phyloP scores from a whole-genome alignment of 2,113 vertebrate genomes.

The Proteles cristata region DNA sequence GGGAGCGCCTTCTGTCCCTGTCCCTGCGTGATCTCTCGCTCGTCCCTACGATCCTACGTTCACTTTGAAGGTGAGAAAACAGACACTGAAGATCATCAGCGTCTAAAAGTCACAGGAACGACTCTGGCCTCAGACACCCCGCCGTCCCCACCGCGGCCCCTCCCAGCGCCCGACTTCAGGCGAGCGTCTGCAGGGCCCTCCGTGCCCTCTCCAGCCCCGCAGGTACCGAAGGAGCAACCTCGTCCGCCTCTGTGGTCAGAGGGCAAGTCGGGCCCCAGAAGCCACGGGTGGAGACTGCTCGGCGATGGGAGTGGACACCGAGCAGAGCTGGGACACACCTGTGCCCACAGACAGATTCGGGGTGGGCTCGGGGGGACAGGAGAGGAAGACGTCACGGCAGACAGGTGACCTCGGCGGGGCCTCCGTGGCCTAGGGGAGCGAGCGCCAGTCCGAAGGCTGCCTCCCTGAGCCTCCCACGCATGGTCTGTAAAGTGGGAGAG shows the following conservation, averaged over 20 bases:
- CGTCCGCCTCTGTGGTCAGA: no score
- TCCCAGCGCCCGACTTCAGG: background rate
- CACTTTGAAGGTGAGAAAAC: background rate
- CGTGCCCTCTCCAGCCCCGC: background rate
- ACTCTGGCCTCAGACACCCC: background rate
- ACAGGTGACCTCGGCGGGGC: background rate
- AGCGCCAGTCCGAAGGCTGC: background rate
- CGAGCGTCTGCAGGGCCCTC: background rate
- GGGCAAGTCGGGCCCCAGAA: fast-evolving
- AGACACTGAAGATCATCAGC: background rate
- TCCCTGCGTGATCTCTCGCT: no score
- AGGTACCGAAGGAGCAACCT: background rate
- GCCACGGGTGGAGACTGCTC: background rate
- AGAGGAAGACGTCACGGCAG: no score
- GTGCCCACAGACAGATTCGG: background rate
- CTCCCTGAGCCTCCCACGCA: background rate
- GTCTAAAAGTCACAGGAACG: no score
- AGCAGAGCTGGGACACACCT: background rate
- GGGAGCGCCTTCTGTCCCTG: background rate
- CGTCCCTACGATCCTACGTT: background rate
- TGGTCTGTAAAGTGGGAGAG: background rate
- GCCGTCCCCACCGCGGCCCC: background rate
- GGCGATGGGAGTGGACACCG: no score
- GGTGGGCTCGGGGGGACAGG: background rate
- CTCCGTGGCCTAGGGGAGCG: background rate